phyloP scores from a whole-genome alignment of 1,140 invertebrate species.

The Trichogramma pretiosum region DNA sequence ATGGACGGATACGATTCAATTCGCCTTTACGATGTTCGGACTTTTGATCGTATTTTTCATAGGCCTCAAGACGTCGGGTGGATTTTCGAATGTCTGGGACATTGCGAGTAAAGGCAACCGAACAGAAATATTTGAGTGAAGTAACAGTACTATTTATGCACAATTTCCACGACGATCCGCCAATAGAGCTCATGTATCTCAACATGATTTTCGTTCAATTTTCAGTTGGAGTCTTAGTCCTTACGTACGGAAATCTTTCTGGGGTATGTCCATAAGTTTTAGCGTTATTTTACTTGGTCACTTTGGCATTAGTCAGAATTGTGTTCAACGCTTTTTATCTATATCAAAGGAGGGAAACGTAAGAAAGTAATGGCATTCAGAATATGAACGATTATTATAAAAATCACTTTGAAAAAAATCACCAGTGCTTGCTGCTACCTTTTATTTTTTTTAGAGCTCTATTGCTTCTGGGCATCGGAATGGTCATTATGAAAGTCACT shows the following conservation, averaged over 20 bases:
- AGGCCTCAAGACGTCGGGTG: constrained; percentile 55
- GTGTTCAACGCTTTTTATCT: constrained; percentile 57
- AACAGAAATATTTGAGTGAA: constrained; percentile 33
- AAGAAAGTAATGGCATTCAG: constrained; percentile 29
- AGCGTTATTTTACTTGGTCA: constrained; percentile 51
- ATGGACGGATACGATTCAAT: constrained; percentile 63
- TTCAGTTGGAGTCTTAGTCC: constrained; percentile 50
- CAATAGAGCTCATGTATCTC: too few species aligned
- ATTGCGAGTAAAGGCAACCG: constrained; percentile 29
- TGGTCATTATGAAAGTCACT: constrained; percentile 38
- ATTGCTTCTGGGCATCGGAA: constrained; percentile 31
- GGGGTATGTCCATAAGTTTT: constrained; percentile 50
- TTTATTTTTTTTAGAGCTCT: constrained; percentile 26
- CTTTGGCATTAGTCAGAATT: constrained; percentile 55
- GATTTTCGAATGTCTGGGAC: constrained; percentile 39
- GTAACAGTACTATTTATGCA: too few species aligned
- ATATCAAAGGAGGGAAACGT: constrained; percentile 53
- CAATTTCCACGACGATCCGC: too few species aligned
- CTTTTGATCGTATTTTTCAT: constrained; percentile 57
- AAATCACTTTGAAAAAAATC: neutral
- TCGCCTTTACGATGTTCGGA: constrained; percentile 56
- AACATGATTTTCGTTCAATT: neutral
- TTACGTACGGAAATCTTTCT: constrained; percentile 49
- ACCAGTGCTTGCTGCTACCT: neutral
- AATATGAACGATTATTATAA: neutral